Evolutionary conservation across 2,113 vertebrate genomes (phyloP).

Genomic region (Lepisosteus oculatus): DNA sequence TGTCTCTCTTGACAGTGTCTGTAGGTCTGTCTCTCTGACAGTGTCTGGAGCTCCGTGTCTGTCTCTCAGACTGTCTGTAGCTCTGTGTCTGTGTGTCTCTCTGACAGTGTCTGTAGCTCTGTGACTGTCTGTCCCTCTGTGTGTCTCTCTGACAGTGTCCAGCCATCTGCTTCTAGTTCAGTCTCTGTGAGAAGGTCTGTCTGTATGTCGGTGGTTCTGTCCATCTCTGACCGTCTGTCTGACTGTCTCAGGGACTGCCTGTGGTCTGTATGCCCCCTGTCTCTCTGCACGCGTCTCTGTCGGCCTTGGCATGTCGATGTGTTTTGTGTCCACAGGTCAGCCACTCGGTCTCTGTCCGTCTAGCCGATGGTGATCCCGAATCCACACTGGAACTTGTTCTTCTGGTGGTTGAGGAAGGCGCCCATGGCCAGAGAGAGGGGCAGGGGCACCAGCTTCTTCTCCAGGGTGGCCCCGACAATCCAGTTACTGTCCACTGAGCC

Average conservation of each 20-base stretch:
- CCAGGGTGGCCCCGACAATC: conserved; percentile 82
- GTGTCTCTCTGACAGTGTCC: conserved; percentile 42
- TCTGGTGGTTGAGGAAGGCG: conserved; percentile 87
- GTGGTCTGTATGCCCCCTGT: not conserved
- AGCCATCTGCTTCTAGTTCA: conserved; percentile 44
- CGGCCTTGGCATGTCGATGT: conserved; percentile 44
- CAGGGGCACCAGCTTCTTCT: conserved; percentile 84
- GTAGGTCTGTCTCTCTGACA: conserved; percentile 14
- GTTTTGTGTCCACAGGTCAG: conserved; percentile 6
- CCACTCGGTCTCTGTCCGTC: conserved; percentile 17
- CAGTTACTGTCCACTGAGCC: conserved; percentile 86
- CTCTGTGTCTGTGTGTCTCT: conserved; percentile 48
- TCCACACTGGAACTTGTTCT: conserved; percentile 90
- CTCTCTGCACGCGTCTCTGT: conserved; percentile 35
- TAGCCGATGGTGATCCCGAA: conserved; percentile 86
- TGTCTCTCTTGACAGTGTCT: no score
- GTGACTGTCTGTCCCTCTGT: conserved; percentile 9
- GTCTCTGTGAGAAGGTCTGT: no score
- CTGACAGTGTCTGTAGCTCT: conserved; percentile 51
- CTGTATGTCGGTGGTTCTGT: conserved; percentile 11
- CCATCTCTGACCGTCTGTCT: conserved; percentile 45
- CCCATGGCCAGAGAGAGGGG: conserved; percentile 82
- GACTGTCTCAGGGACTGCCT: conserved; percentile 50
- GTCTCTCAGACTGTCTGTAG: no score
- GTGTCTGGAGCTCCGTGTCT: conserved; percentile 50